phyloP scores from a whole-genome alignment of 2,888 invertebrate genomes.

The Drosophila pegasa region DNA sequence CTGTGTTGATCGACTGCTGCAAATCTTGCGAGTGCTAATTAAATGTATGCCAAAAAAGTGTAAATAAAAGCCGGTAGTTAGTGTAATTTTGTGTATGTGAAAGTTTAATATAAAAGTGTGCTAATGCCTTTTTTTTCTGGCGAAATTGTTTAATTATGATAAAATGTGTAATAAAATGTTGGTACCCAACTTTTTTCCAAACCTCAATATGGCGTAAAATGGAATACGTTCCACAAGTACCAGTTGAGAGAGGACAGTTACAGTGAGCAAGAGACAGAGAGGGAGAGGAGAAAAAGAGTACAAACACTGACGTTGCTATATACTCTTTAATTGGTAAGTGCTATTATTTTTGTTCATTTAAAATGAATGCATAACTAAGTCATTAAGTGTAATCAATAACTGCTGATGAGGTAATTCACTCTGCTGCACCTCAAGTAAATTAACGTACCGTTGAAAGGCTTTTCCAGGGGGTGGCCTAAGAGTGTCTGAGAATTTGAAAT shows the following conservation, averaged over 20 bases:
- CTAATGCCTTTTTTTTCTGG: not conserved
- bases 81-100: not conserved
- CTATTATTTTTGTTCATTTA: not conserved
- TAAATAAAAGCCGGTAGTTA: not conserved
- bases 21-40: not conserved
- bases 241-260: not conserved
- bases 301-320: not conserved
- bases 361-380: not conserved
- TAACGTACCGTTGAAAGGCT: slow-evolving; percentile 30
- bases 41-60: not conserved
- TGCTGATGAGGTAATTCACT: slow-evolving; percentile 13
- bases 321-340: not conserved
- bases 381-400: not conserved
- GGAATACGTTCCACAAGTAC: not conserved
- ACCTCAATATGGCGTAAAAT: not conserved
- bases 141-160: no score
- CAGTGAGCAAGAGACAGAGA: not conserved
- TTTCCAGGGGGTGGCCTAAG: not conserved
- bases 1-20: not conserved
- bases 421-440: slow-evolving; percentile 16
- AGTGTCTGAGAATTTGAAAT: slow-evolving; percentile 38
- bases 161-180: not conserved
- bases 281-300: not conserved
- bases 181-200: no score
- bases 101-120: not conserved